Evolutionary conservation across 2,113 vertebrate species (phyloP), one percentile per base, ranked within the genome.

Genomic region (Trichomycterus rosablanca): DNA sequence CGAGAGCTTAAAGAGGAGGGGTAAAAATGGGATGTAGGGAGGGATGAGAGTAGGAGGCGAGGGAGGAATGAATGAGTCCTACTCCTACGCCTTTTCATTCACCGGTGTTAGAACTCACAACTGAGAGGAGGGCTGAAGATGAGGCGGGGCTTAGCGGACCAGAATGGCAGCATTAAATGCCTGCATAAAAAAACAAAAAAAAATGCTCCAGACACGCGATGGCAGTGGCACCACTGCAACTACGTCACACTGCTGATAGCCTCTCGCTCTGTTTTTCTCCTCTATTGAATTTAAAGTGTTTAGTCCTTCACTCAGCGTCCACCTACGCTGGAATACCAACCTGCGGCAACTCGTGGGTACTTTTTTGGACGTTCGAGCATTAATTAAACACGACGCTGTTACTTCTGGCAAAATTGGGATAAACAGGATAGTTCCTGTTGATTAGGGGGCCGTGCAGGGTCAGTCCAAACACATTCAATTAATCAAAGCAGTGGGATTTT

Each of bases 81-180:
- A 78, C 81, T 82, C 80, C 81, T 77, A 83, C 72, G 59, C 79
- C 77, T 74, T 64, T 87, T 88, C 76, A 85, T 83, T 87, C 86
- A 87, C 79, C 84, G 79, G 85, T 87, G 86, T 86, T 79, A 80
- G 71, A 72, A 45, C 84, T 87, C 80, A 81, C 76, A 85, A 89
- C 81, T 82, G 75, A 74, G 71, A 46, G 50, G 51, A 22, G 24
- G 50, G n/a, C 51, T 55, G 15, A 32, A 3, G 35, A 26, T 57
- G 24, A 46, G 49, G 70, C 53, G 56, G 50, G 61, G 43, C 49
- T 62, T 22, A 14, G 72, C 78, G 73, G 76, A 74, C 72, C 81
- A 77, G 81, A 82, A 65, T 76, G 76, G 72, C 73, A 46, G 53
- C 81, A 30, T 72, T 80, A 84, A 77, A 82, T 77, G 72, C 72